These are phyloP conservation scores for Drosophila merina DNA, from an alignment of 2,888 invertebrate genomes.

Conservation along the genomic window DNA sequence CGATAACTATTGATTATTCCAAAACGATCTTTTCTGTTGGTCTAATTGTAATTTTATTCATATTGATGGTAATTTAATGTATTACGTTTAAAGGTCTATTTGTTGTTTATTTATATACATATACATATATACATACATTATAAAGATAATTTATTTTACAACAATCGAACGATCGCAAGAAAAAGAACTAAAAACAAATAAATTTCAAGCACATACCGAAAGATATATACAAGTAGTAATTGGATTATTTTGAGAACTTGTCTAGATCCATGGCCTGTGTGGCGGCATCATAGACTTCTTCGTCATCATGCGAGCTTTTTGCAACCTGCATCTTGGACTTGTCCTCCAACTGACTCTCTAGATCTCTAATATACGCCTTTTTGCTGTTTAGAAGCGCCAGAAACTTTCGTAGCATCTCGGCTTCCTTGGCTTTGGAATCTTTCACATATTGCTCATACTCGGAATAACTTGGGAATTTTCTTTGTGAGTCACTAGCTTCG, in stretches of 20 bases:
- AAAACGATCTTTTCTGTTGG: conserved; percentile 62
- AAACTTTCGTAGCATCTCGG: conserved; percentile 69
- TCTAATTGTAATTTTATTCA: conserved; percentile 59
- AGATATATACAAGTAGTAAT: background rate
- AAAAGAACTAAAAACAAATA: conserved; percentile 49
- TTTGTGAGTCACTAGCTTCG: background rate
- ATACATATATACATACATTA: conserved; percentile 61
- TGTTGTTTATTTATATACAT: conserved; percentile 75
- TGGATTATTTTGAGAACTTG: background rate
- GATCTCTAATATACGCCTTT: conserved; percentile 72
- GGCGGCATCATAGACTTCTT: conserved; percentile 34
- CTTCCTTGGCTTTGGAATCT: conserved; percentile 57
- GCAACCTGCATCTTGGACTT: background rate
- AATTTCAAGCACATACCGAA: conserved; percentile 45
- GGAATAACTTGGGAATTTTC: conserved; percentile 16
- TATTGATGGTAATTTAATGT: conserved; percentile 68
- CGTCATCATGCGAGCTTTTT: conserved; percentile 13
- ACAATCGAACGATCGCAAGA: conserved; percentile 47
- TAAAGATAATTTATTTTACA: conserved; percentile 71
- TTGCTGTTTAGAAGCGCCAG: conserved; percentile 73
- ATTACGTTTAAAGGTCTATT: conserved; percentile 73
- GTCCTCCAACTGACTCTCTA: conserved; percentile 52
- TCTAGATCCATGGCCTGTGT: conserved; percentile 49
- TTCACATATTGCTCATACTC: conserved; percentile 65
- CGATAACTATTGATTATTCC: conserved; percentile 68